Base-by-base conservation (phyloP, 2,888 invertebrate species). In the Tortrix viridana region DNA sequence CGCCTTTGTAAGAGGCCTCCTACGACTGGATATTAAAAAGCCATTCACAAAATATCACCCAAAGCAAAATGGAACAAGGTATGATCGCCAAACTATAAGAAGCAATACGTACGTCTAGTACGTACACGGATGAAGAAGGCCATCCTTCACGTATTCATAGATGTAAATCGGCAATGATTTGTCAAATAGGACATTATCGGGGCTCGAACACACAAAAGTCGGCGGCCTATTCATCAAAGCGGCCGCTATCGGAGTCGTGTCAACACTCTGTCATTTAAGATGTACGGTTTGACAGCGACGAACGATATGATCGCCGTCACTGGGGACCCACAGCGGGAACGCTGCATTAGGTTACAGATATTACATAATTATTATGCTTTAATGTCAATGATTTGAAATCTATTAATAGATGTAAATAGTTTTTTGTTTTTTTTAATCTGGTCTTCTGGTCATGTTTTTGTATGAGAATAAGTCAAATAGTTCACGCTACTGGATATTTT, bases 261-360 rank as follows among this genome's bases (percentile, higher is more conserved):
- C 87, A 71, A 76, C 85, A 78, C 81, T 85, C 78, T 69, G 84
- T 88, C 87, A 85, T 84, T 75, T 79, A 69, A 73, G 76, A 82
- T 81, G 80, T 81, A 79, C 74, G 67, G 67, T 76, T 78, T 83
- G 86, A 84, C 81, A 75, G 70, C 69, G 74, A 79, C 81, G 77
- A 59, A 58, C 63, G 78, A 80, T 80, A 76, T 61, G 50, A 70
- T 73, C 72, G 61, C 52, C 69, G 68, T 71, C 73, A 71, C 37
- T 41, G 16, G 23, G 68, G 73, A 76, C 74, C 74, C 72, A 62
- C 71, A 69, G 68, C 70, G 66, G 61, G 56, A 60, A 62, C 41
- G 49, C 23, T 41, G 41, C 46, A 56, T 61, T 58, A 63, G 63
- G 52, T 43, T 37, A 23, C 20, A 20, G 32, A 32, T 9, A 44